Percentiles rank a stretch among this genome's conserved stretches.
These are phyloP conservation scores for Stomatorhinus ivindoensis DNA, from an alignment of 2,113 vertebrate genomes.

Conservation along the genomic window DNA sequence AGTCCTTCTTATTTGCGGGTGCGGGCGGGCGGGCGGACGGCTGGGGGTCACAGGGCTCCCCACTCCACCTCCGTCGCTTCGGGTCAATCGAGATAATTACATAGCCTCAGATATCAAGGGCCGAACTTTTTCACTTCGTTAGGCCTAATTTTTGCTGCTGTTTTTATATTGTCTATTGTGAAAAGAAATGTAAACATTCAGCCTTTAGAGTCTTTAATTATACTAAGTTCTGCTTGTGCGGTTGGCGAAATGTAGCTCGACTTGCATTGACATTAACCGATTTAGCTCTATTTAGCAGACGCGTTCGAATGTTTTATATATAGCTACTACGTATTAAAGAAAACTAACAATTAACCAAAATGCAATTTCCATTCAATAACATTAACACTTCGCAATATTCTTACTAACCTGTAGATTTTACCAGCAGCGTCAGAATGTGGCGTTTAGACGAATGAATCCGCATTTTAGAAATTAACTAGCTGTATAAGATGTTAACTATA, in stretches of 20 bases:
- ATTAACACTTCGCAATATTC: neutral
- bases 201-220: constrained; percentile 54
- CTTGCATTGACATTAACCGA: neutral
- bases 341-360: neutral
- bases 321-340: neutral
- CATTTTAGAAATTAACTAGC: neutral
- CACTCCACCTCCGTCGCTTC: constrained; percentile 48
- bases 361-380: neutral
- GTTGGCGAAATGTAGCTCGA: constrained; percentile 27
- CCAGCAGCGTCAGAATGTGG: neutral
- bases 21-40: constrained; percentile 33
- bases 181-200: constrained; percentile 39
- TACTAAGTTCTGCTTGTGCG: neutral
- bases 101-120: constrained; percentile 49
- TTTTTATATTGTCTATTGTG: constrained; percentile 36
- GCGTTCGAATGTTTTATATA: neutral
- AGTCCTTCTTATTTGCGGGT: constrained; percentile 55
- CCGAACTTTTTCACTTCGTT: constrained; percentile 7
- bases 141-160: constrained; percentile 35
- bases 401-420: neutral
- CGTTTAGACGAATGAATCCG: neutral
- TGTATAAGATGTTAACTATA: neutral
- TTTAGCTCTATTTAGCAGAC: neutral
- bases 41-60: constrained; percentile 32
- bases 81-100: constrained; percentile 57